Evolutionary conservation across 2,888 invertebrate genomes (phyloP).

Genomic region (Philonicus albiceps): DNA sequence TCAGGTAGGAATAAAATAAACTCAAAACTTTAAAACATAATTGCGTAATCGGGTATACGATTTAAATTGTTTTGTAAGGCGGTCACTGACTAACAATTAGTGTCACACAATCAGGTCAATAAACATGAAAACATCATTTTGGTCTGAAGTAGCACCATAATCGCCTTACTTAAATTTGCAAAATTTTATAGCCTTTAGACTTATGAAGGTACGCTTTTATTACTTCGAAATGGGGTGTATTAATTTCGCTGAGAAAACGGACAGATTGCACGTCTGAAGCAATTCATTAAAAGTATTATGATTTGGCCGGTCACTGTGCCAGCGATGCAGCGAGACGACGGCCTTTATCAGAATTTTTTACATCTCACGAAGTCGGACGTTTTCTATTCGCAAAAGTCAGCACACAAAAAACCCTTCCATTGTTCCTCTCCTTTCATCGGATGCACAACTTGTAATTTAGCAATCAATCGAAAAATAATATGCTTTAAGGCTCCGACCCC

Average conservation of each 20-base stretch:
- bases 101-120: background rate
- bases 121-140: background rate
- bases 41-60: background rate
- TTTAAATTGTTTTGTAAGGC: background rate
- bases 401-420: background rate
- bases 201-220: background rate
- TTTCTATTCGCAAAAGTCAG: background rate
- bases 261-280: background rate
- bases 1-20: too few relatives aligned
- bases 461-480: conserved; percentile 43
- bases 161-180: background rate
- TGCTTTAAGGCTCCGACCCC: background rate
- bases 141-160: background rate
- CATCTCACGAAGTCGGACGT: conserved; percentile 16
- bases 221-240: background rate
- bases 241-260: background rate
- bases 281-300: background rate
- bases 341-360: background rate
- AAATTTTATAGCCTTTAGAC: background rate
- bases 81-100: background rate
- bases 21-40: too few relatives aligned
- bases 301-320: background rate
- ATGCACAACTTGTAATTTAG: conserved; percentile 41
- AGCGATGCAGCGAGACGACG: background rate
- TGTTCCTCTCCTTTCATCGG: conserved; percentile 30